Base-by-base conservation (phyloP, 64 coral and sea anemone species). In the Catalaphyllia jardinei region DNA sequence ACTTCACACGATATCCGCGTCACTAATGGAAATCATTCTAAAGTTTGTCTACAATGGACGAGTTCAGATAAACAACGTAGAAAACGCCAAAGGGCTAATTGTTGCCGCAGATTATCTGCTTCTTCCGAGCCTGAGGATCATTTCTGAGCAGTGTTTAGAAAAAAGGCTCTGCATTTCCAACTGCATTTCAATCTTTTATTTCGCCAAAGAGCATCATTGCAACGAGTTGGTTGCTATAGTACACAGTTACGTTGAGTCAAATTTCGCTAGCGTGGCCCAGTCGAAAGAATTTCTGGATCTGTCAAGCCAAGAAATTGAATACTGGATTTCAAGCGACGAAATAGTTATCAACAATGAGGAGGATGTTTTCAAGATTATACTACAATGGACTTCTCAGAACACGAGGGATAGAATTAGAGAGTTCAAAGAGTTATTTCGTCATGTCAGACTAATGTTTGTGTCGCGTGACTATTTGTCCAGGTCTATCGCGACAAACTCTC, bases 21-120 rank as follows among this genome's bases (percentile, higher is more conserved):
- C 63, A 20, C 63, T 67, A 24, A 67, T 67, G 63, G 63, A 67
- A 67, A 67, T 67, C 8, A 67, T 67, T 4, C 63, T 67, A 2
- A 67, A 67, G 63, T 67, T 67, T 67, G 25, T 67, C 19, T 67
- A 67, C 63, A n/a, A 67, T 67, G 63, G 24, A 3, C 63, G 63
- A n/a, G 7, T 3, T 5, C 63, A 67, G 24, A 67, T 67, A 24
- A 67, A 67, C 24, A 62, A 31, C 39, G 67, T 54, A 3, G 29
- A 72, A 4, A 60, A 33, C 8, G 86, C 86, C 12, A 72, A 77
- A 61, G 86, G 74, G 18, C 61, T 88, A 61, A 51, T 88, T 4
- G 59, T 88, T 31, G 86, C 72, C 24, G 73, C 60, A 2, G 86
- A 88, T 54, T 77, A 88, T 39, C 76, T 88, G 29, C 72, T 88